Evolutionary conservation across 2,113 vertebrate species (phyloP).

Genomic region (Podarcis cretensis): DNA sequence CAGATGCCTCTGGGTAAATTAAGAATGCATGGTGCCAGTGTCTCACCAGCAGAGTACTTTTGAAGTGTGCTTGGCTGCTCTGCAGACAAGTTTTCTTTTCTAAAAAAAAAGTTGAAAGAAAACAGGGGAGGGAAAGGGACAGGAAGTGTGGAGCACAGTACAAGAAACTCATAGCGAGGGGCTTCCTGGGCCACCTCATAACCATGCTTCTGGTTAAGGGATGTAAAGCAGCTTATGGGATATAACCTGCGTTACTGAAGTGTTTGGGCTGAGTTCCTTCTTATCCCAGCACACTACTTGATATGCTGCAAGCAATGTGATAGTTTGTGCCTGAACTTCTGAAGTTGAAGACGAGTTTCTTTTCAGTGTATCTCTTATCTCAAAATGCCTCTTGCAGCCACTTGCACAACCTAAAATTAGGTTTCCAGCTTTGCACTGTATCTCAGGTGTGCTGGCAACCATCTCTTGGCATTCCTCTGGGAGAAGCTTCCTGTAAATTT

Average conservation of each 20-base stretch:
- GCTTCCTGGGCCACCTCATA: too few relatives aligned
- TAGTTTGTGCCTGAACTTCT: rapidly evolving
- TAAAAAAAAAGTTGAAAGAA: too few relatives aligned
- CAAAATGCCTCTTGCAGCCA: background rate
- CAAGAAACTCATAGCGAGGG: too few relatives aligned
- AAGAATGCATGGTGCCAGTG: too few relatives aligned
- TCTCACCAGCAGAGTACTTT: too few relatives aligned
- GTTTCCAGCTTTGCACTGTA: conserved; percentile 6
- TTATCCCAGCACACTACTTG: background rate
- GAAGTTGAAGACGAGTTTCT: background rate
- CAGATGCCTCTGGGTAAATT: too few relatives aligned
- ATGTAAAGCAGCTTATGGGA: too few relatives aligned
- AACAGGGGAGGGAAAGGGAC: too few relatives aligned
- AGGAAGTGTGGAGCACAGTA: too few relatives aligned
- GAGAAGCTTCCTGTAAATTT: conserved; percentile 19
- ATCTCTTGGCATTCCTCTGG: conserved; percentile 1
- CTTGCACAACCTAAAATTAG: conserved; percentile 13
- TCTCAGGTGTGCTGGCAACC: conserved; percentile 35
- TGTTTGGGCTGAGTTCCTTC: background rate
- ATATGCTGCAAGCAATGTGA: background rate
- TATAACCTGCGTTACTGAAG: background rate
- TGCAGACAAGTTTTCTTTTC: too few relatives aligned
- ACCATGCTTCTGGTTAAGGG: too few relatives aligned
- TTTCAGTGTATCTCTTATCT: background rate
- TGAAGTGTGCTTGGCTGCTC: too few relatives aligned